Evolutionary conservation across 2,888 invertebrate species (phyloP).

Genomic region (Dicyrtomina minuta): DNA sequence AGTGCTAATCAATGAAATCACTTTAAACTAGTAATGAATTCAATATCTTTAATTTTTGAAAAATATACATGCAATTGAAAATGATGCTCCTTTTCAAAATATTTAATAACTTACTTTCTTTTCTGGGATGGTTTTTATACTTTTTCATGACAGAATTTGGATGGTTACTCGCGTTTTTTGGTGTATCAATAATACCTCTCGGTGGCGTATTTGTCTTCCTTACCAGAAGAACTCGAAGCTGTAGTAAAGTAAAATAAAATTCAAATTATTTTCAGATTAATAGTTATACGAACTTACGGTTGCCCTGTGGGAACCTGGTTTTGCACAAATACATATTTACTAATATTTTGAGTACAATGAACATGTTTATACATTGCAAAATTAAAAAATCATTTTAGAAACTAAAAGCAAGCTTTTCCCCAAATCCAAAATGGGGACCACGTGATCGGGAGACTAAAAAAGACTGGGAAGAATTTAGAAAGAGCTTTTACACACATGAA

Average conservation of each 20-base stretch:
- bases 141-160: slow-evolving; percentile 12
- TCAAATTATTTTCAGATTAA: no score
- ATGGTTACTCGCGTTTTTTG: background rate
- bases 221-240: slow-evolving; percentile 2
- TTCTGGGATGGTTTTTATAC: no score
- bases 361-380: no score
- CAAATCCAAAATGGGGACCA: background rate
- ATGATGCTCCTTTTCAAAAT: no score
- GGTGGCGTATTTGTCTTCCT: background rate
- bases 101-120: no score
- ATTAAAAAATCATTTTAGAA: no score
- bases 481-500: background rate
- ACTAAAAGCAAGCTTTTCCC: background rate
- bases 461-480: background rate
- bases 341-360: background rate
- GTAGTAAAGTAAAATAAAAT: background rate
- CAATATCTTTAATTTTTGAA: background rate
- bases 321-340: background rate
- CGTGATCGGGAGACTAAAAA: background rate
- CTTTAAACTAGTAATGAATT: no score
- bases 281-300: no score
- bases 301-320: no score
- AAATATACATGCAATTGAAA: no score
- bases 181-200: background rate
- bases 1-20: no score